Evolutionary conservation across 2,797 vertebrate species (phyloP), one percentile per base, ranked within the genome.

Genomic region (Acanthurus lineatus): DNA sequence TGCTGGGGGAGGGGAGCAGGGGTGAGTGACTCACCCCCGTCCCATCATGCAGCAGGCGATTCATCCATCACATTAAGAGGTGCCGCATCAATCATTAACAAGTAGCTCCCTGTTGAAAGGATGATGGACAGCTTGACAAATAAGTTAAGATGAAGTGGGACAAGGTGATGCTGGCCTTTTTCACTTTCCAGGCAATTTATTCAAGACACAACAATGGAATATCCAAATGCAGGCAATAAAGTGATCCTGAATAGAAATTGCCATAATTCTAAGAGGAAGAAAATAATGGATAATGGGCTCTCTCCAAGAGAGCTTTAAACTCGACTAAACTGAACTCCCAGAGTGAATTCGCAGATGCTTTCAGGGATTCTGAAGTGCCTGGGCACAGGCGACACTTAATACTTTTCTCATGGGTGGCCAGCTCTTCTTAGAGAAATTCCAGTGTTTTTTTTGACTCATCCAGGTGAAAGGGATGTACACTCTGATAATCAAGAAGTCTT

Each of bases 21-120:
- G 59, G 63, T 59, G 83, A 58, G 56, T 88, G 85, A 89, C 84
- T 87, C 91, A 86, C 86, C 85, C 82, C 81, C 7, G 25, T 88
- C 89, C 89, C 86, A 79, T 92, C 90, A 88, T 85, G 88, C 87
- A 76, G 86, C 86, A 77, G 87, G 60, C 60, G 70, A 85, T 90
- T 92, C 93, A 93, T 93, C 91, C 91, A 93, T 94, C 93, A 93
- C 92, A 92, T 94, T 92, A 93, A 89, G 88, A 91, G 92, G 92
- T 91, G 93, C 84, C 52, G 79, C 91, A 95, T 95, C 90, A 94
- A 94, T 94, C 94, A 94, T 94, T 95, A 93, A 94, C 92, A 89
- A 93, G 92, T 84, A 89, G 87, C 81, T 85, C 73, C 78, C 67
- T 69, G 89, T 81, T 92, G 92, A 94, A 91, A 90, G 91, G 85